phyloP scores from a whole-genome alignment of 2,797 vertebrate species.

The Astyanax mexicanus region DNA sequence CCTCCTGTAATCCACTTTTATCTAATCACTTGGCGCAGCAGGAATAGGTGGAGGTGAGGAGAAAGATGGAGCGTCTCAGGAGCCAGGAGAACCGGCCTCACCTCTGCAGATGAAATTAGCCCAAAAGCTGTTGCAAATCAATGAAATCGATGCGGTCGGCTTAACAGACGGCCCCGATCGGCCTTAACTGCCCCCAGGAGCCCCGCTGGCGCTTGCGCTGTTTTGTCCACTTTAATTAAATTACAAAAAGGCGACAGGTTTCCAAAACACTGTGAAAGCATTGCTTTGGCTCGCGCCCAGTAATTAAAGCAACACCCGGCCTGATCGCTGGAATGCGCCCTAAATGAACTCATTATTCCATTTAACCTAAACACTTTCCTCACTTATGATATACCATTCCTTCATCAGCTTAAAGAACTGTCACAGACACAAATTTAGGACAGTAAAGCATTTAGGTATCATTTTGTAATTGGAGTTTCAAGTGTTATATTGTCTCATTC shows the following conservation, averaged over 20 bases:
- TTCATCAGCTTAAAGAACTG: too few relatives aligned
- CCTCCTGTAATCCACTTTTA: constrained; percentile 74
- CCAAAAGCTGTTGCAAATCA: constrained; percentile 88
- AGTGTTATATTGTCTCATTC: too few relatives aligned
- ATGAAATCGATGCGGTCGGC: constrained; percentile 89
- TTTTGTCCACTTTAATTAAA: constrained; percentile 86
- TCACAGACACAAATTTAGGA: too few relatives aligned
- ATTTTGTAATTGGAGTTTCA: too few relatives aligned
- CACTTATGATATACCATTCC: too few relatives aligned
- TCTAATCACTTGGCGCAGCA: constrained; percentile 84
- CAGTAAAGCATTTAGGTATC: too few relatives aligned
- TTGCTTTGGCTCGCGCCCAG: constrained; percentile 73
- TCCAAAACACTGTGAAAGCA: constrained; percentile 63
- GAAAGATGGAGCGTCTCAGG: constrained; percentile 62
- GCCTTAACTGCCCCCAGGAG: constrained; percentile 80
- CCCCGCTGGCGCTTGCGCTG: constrained; percentile 72
- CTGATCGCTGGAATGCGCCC: constrained; percentile 80
- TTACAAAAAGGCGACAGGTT: constrained; percentile 75
- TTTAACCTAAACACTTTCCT: constrained; percentile 81
- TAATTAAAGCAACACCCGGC: constrained; percentile 82
- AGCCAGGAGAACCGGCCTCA: constrained; percentile 68
- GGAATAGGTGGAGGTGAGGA: constrained; percentile 70
- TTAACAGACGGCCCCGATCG: constrained; percentile 80
- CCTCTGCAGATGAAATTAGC: constrained; percentile 87
- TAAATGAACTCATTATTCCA: constrained; percentile 83